phyloP scores from a whole-genome alignment of 2,797 vertebrate species.

The Silurus lanzhouensis region DNA sequence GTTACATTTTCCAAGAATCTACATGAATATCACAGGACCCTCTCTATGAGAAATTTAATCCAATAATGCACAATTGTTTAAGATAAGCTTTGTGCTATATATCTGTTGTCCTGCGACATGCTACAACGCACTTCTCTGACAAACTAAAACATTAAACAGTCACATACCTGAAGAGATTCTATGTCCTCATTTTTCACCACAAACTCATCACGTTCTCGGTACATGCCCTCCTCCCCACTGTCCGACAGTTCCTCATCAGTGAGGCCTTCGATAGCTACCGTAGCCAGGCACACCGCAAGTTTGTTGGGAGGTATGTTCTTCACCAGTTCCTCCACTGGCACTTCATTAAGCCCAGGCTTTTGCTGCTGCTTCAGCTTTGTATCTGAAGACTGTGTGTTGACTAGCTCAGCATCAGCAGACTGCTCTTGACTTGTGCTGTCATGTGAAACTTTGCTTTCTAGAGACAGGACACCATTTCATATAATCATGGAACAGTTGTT shows the following conservation, averaged over 20 bases:
- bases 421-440: slow-evolving; percentile 75
- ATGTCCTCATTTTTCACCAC: slow-evolving; percentile 98
- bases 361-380: slow-evolving; percentile 71
- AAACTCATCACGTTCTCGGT: slow-evolving; percentile 96
- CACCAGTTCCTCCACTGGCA: slow-evolving; percentile 63
- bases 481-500: neutral
- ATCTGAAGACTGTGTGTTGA: slow-evolving; percentile 64
- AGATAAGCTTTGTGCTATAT: neutral
- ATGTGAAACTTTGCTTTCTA: slow-evolving; percentile 66
- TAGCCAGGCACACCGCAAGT: slow-evolving; percentile 78
- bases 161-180: slow-evolving; percentile 85
- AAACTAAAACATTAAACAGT: neutral
- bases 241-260: slow-evolving; percentile 91
- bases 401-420: slow-evolving; percentile 28
- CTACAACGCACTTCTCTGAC: neutral
- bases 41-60: neutral
- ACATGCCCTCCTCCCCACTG: slow-evolving; percentile 97
- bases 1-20: neutral
- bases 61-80: neutral
- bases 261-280: slow-evolving; percentile 89
- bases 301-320: slow-evolving; percentile 75
- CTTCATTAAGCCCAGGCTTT: slow-evolving; percentile 54
- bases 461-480: slow-evolving; percentile 29
- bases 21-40: neutral
- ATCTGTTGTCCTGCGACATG: neutral